These are phyloP conservation scores for Dicycla oo DNA, from an alignment of 2,888 invertebrate species.

Conservation along the genomic window DNA sequence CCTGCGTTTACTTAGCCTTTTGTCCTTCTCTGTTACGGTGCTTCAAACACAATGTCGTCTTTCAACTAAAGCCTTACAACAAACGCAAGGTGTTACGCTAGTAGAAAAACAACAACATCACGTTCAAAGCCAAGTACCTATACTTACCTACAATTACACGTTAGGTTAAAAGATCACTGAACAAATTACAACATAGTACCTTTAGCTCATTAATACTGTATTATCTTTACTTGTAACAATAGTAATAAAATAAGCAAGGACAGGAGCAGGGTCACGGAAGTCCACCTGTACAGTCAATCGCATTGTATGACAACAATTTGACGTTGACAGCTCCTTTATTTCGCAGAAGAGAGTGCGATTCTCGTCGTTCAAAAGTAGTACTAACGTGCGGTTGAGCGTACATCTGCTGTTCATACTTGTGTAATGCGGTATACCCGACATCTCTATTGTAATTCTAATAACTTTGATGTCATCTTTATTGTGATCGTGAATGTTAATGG, in stretches of 20 bases:
- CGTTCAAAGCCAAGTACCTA: conserved; percentile 33
- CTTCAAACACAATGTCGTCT: background rate
- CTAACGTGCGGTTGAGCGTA: background rate
- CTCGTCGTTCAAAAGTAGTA: background rate
- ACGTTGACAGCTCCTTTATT: too few relatives aligned
- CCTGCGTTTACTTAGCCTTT: background rate
- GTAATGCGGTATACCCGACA: background rate
- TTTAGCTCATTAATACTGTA: conserved; percentile 31
- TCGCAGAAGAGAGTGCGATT: background rate
- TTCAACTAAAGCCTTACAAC: background rate
- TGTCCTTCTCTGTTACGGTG: background rate
- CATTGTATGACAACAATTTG: background rate
- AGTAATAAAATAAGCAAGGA: conserved; percentile 30
- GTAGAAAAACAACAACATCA: conserved; percentile 14
- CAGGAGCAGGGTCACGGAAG: conserved; percentile 41
- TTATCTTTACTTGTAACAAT: conserved; percentile 13
- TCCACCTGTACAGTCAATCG: conserved; percentile 13
- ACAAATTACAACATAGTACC: conserved; percentile 40
- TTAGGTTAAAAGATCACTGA: conserved; percentile 55
- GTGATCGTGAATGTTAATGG: conserved; percentile 13
- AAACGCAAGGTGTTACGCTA: background rate
- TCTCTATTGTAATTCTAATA: conserved; percentile 21
- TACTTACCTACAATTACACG: conserved; percentile 31
- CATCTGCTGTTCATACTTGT: background rate
- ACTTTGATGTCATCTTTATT: conserved; percentile 19